Evolutionary conservation across 2,888 invertebrate species (phyloP).

Genomic region (Lamproptera curius): DNA sequence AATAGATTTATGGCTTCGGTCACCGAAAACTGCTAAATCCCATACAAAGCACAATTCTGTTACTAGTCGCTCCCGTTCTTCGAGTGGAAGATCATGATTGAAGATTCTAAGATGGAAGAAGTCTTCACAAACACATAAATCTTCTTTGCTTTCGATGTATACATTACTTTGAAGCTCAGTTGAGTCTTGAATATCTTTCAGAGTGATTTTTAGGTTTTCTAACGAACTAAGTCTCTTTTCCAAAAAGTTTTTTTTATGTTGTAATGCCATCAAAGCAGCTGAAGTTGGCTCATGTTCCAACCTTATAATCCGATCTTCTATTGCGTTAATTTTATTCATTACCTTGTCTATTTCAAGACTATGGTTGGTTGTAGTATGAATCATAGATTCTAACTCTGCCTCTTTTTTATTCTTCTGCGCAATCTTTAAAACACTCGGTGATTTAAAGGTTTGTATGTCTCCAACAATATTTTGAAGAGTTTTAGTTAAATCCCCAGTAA

Average conservation of each 20-base stretch:
- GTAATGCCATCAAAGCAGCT: slow-evolving; percentile 53
- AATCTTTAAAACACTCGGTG: slow-evolving; percentile 38
- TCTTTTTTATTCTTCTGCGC: slow-evolving; percentile 48
- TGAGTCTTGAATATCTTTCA: slow-evolving; percentile 40
- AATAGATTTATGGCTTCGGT: slow-evolving; percentile 53
- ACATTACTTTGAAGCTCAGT: slow-evolving; percentile 35
- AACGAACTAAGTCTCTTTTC: slow-evolving; percentile 47
- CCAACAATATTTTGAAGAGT: slow-evolving; percentile 58
- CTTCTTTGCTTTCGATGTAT: slow-evolving; percentile 33
- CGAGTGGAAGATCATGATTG: slow-evolving; percentile 52
- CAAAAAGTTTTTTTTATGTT: slow-evolving; percentile 54
- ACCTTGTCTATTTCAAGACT: slow-evolving; percentile 58
- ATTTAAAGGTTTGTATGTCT: slow-evolving; percentile 39
- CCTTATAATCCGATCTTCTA: slow-evolving; percentile 52
- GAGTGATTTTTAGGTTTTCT: slow-evolving; percentile 52
- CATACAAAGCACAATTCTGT: slow-evolving; percentile 62
- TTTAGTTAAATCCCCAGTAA: slow-evolving; percentile 50
- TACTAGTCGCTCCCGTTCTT: slow-evolving; percentile 55
- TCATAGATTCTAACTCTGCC: slow-evolving; percentile 47
- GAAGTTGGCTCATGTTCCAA: slow-evolving; percentile 46
- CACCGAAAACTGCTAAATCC: slow-evolving; percentile 59
- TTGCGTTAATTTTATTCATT: slow-evolving; percentile 48
- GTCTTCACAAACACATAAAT: slow-evolving; percentile 55
- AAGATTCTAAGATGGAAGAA: slow-evolving; percentile 62
- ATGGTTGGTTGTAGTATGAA: slow-evolving; percentile 48